Evolutionary conservation across 2,888 invertebrate genomes (phyloP).

Genomic region (Augochlorella aurata): DNA sequence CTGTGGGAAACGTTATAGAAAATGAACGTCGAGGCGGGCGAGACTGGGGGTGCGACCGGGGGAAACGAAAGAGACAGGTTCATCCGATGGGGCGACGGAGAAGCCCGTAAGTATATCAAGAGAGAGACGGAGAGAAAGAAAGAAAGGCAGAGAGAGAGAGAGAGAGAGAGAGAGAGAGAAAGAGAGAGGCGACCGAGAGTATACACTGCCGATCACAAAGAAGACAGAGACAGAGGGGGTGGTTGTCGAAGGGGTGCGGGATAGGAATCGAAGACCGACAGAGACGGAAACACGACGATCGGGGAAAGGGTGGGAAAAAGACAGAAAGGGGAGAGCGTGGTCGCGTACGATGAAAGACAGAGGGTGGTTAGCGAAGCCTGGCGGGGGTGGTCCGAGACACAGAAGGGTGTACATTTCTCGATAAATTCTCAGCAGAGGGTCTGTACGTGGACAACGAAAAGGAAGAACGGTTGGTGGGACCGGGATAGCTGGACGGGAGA

Average conservation of each 20-base stretch:
- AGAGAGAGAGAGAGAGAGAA: not conserved
- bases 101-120: slow-evolving; percentile 26
- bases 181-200: not conserved
- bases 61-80: slow-evolving; percentile 18
- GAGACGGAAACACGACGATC: not conserved
- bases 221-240: not conserved
- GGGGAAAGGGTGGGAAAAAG: not conserved
- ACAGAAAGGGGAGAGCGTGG: slow-evolving; percentile 5
- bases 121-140: not conserved
- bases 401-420: slow-evolving; percentile 29
- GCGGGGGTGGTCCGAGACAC: not conserved
- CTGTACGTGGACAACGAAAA: slow-evolving; percentile 5
- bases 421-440: slow-evolving; percentile 23
- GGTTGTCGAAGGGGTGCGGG: not conserved
- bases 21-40: slow-evolving; percentile 9
- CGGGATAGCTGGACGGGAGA: not conserved
- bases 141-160: not conserved
- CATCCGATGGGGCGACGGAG: slow-evolving; percentile 15
- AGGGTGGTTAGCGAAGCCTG: not conserved
- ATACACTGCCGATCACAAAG: not conserved
- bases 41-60: not conserved
- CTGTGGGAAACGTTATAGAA: slow-evolving; percentile 35
- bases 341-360: slow-evolving; percentile 10
- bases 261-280: not conserved
- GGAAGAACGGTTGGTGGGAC: not conserved